Evolutionary conservation across 2,797 vertebrate species (phyloP).

Genomic region (Sebastes itinus): DNA sequence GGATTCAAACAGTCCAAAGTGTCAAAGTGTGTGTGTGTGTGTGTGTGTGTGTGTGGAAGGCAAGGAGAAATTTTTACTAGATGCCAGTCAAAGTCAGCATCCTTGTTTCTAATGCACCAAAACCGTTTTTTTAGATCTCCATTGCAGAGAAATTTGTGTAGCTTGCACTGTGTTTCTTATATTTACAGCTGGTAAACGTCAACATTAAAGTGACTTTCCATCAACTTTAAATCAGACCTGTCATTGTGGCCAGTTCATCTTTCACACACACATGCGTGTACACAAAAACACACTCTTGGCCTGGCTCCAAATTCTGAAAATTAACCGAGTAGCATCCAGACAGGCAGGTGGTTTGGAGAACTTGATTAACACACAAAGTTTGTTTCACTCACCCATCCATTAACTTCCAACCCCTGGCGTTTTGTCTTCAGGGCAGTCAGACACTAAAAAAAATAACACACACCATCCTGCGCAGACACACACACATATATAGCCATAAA

Average conservation of each 20-base stretch:
- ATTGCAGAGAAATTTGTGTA: neutral
- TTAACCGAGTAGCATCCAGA: slow-evolving; percentile 3
- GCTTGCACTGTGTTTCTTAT: neutral
- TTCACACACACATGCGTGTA: neutral
- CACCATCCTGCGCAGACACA: slow-evolving; percentile 78
- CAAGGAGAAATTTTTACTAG: slow-evolving; percentile 14
- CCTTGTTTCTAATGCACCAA: slow-evolving; percentile 22
- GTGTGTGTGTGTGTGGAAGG: neutral
- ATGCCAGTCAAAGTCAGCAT: slow-evolving; percentile 22
- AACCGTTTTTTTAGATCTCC: neutral
- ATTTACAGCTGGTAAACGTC: neutral
- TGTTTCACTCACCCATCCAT: slow-evolving; percentile 18
- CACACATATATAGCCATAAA: slow-evolving; percentile 13
- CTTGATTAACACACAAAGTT: slow-evolving; percentile 38
- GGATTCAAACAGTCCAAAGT: slow-evolving; percentile 25
- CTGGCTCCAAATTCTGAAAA: neutral
- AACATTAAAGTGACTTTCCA: neutral
- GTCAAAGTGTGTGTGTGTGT: slow-evolving; percentile 1
- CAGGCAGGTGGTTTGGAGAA: slow-evolving; percentile 1
- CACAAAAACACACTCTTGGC: slow-evolving; percentile 20
- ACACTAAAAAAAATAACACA: slow-evolving; percentile 78
- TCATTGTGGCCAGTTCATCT: neutral
- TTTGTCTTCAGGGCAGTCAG: slow-evolving; percentile 79
- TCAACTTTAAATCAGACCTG: slow-evolving; percentile 1
- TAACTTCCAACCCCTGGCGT: slow-evolving; percentile 56